These are phyloP conservation scores for Sepioteuthis lessoniana DNA, from an alignment of 2,888 invertebrate species.

Conservation along the genomic window DNA sequence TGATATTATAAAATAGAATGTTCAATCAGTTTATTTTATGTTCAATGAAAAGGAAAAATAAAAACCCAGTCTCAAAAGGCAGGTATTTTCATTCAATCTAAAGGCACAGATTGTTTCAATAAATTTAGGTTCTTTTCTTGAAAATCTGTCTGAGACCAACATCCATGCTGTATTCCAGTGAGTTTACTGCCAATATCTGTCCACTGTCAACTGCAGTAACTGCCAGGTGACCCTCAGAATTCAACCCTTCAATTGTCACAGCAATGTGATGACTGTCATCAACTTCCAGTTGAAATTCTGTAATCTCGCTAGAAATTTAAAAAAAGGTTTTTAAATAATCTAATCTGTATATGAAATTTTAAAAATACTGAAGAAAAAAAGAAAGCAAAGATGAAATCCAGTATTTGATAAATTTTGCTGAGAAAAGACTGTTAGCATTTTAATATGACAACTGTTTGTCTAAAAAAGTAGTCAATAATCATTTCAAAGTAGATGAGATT, in stretches of 20 bases:
- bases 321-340: not conserved
- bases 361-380: too few species aligned
- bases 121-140: not conserved
- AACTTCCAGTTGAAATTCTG: slow-evolving; percentile 77
- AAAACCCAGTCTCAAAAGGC: not conserved
- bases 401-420: too few species aligned
- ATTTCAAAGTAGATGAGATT: too few species aligned
- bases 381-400: too few species aligned
- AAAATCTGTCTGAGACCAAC: not conserved
- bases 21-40: too few species aligned
- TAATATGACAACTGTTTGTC: too few species aligned
- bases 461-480: too few species aligned
- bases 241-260: slow-evolving; percentile 87
- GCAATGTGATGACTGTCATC: slow-evolving; percentile 72
- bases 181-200: slow-evolving; percentile 56
- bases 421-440: too few species aligned
- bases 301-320: not conserved
- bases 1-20: too few species aligned
- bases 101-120: not conserved
- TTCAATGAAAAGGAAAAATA: not conserved
- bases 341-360: too few species aligned
- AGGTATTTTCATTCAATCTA: not conserved
- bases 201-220: slow-evolving; percentile 77
- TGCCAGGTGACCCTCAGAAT: slow-evolving; percentile 88
- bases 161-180: not conserved